A percentile compares a stretch with the other conserved stretches of the same genome.
These are phyloP conservation scores for Ambastaia sidthimunki DNA, from an alignment of 2,797 vertebrate species.

Conservation along the genomic window DNA sequence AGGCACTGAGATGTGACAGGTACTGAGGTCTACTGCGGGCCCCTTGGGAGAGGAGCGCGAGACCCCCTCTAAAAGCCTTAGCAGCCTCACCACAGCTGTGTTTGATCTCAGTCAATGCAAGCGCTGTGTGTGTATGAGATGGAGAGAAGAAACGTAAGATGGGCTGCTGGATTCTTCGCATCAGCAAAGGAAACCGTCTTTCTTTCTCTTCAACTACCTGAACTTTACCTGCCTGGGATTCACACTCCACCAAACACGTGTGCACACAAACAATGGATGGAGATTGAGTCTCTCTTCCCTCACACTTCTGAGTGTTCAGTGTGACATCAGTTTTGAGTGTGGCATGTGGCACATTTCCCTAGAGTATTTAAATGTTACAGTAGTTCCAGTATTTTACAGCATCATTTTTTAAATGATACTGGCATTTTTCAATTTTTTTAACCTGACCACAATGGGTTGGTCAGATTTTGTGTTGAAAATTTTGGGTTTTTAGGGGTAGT, in stretches of 20 bases:
- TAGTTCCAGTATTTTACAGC: neutral
- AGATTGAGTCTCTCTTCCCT: neutral
- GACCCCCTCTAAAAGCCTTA: constrained; percentile 31
- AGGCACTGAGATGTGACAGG: constrained; percentile 27
- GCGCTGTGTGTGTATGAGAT: constrained; percentile 27
- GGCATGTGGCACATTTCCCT: neutral
- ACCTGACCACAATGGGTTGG: neutral
- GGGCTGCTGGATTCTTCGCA: constrained; percentile 62
- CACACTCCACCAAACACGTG: constrained; percentile 28
- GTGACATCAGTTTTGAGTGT: neutral
- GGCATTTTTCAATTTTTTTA: neutral
- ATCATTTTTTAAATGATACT: neutral
- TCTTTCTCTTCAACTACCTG: constrained; percentile 70
- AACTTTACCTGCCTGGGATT: constrained; percentile 19
- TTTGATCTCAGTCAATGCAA: constrained; percentile 63
- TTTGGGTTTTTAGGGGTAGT: neutral
- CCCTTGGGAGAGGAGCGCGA: constrained; percentile 25
- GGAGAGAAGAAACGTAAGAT: constrained; percentile 46
- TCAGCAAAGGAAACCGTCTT: constrained; percentile 74
- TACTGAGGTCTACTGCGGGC: constrained; percentile 1
- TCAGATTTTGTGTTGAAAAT: no score
- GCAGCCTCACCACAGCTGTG: constrained; percentile 62
- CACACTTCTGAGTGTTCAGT: neutral
- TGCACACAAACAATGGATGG: constrained; percentile 39
- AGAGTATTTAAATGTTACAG: neutral